Conservation (phyloP, 2,797 vertebrate species). For the Danionella dracula region DNA sequence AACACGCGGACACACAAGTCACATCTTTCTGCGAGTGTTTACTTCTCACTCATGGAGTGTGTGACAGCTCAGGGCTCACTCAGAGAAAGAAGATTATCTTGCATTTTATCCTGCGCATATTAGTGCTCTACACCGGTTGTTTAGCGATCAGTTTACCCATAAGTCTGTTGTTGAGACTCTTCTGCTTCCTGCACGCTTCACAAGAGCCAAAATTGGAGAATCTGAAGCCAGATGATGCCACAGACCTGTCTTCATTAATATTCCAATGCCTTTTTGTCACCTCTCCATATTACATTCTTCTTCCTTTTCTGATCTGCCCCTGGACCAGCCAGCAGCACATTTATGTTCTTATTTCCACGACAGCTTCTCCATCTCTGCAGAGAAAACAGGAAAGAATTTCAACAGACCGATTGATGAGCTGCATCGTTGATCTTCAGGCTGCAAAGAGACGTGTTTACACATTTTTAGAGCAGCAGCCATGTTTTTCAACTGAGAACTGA, state of each 20-base stretch:
- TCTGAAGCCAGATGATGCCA: background rate
- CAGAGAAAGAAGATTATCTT: background rate
- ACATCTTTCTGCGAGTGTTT: background rate
- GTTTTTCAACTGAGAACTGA: no score
- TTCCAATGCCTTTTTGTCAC: background rate
- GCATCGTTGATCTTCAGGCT: no score
- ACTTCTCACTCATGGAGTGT: background rate
- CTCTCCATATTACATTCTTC: background rate
- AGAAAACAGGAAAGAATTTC: background rate
- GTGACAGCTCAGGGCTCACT: background rate
- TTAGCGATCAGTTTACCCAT: background rate
- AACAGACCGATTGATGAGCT: no score
- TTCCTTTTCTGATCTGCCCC: slow-evolving; percentile 54
- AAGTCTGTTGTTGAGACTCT: background rate
- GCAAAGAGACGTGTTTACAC: no score
- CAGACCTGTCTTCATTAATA: background rate
- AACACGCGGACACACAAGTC: background rate
- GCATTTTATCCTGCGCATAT: background rate
- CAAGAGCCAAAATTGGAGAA: background rate
- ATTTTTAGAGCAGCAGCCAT: no score
- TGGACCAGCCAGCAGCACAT: slow-evolving; percentile 85
- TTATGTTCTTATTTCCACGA: slow-evolving; percentile 61
- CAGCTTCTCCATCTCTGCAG: slow-evolving; percentile 63
- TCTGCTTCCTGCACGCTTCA: background rate
- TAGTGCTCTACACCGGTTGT: background rate